These are phyloP conservation scores for Tapirus indicus DNA, from an alignment of 2,797 vertebrate genomes.

Conservation along the genomic window DNA sequence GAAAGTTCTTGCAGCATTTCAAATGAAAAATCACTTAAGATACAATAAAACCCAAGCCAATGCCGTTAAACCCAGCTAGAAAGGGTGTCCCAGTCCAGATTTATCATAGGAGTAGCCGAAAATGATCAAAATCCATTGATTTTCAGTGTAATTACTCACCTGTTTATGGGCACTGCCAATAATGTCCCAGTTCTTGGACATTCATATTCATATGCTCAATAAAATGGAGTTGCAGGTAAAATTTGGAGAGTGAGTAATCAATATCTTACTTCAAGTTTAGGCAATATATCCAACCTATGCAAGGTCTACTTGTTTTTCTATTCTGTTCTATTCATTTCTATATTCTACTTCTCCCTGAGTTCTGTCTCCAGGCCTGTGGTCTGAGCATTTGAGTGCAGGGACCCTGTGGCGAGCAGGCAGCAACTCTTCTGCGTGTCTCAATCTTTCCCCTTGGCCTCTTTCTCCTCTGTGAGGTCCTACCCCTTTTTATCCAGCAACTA, in stretches of 20 bases:
- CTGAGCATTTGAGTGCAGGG: not conserved
- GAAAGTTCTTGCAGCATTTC: not conserved
- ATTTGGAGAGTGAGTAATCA: not conserved
- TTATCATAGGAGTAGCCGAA: not conserved
- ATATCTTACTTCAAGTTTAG: constrained; percentile 35
- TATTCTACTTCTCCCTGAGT: not conserved
- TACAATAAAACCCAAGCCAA: not conserved
- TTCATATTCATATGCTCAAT: constrained; percentile 14
- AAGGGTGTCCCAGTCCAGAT: not conserved
- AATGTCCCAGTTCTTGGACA: not conserved
- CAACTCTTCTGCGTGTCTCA: not conserved
- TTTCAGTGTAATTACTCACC: not conserved
- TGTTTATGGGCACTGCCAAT: not conserved
- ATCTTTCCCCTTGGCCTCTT: not conserved
- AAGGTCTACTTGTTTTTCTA: not conserved
- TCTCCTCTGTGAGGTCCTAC: not conserved
- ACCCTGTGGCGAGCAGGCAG: not conserved
- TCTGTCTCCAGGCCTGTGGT: not conserved
- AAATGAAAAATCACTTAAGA: not conserved
- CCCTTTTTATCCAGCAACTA: not conserved
- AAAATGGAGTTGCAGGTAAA: not conserved
- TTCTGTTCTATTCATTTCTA: not conserved
- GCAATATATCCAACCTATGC: not conserved
- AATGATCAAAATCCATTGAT: not conserved
- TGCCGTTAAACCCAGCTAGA: not conserved